These are phyloP conservation scores for Sardina pilchardus DNA, from an alignment of 2,113 vertebrate species.

Conservation along the genomic window DNA sequence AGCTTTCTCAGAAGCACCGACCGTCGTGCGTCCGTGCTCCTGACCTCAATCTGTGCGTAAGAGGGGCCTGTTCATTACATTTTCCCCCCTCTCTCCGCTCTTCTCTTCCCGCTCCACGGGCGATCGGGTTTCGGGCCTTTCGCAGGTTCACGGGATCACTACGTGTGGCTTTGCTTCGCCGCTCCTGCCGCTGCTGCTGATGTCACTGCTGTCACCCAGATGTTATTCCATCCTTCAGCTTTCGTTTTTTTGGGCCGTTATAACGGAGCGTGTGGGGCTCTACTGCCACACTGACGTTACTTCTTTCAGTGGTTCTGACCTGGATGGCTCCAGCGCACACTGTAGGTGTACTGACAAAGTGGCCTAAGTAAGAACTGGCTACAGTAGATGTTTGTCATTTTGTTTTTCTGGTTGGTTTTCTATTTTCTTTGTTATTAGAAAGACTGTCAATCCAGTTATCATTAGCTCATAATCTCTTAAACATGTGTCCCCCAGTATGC, in stretches of 20 bases:
- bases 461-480: not conserved
- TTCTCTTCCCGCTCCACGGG: not conserved
- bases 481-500: not conserved
- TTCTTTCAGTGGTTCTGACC: not conserved
- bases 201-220: not conserved
- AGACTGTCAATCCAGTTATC: not conserved
- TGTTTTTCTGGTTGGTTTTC: too few relatives aligned
- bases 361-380: not conserved
- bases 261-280: not conserved
- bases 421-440: not conserved
- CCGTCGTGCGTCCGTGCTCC: not conserved
- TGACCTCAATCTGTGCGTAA: constrained; percentile 21
- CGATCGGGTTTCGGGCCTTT: not conserved
- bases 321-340: not conserved
- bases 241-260: not conserved
- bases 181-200: not conserved
- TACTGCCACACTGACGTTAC: not conserved
- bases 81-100: not conserved
- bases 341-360: not conserved
- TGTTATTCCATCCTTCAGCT: not conserved
- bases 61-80: constrained; percentile 10
- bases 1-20: constrained; percentile 29
- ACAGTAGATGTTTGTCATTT: not conserved
- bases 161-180: not conserved
- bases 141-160: not conserved